Conservation (phyloP, 2,113 vertebrate species). For the Colistium nudipinnis region DNA sequence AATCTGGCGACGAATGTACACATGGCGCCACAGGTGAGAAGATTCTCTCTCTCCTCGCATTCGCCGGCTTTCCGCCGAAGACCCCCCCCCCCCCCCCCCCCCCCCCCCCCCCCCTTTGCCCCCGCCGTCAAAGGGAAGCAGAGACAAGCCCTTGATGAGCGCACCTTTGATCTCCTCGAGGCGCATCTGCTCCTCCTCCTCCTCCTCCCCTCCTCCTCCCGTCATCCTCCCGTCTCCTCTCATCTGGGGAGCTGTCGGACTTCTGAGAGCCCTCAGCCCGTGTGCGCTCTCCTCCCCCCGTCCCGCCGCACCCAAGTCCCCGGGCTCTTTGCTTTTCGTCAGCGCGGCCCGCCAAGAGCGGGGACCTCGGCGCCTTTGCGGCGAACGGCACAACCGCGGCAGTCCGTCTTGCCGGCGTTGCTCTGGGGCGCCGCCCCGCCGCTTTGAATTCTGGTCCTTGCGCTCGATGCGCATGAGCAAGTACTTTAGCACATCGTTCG, state of each 20-base stretch:
- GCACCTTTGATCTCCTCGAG: conserved; percentile 65
- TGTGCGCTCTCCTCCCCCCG: conserved; percentile 33
- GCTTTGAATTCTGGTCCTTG: conserved; percentile 22
- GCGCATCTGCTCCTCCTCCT: conserved; percentile 43
- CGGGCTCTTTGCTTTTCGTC: conserved; percentile 24
- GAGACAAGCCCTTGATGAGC: conserved; percentile 59
- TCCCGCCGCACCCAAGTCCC: conserved; percentile 9
- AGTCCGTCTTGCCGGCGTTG: too few species aligned
- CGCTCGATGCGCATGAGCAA: conserved; percentile 31
- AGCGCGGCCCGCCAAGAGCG: too few species aligned
- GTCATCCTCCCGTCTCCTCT: conserved; percentile 37
- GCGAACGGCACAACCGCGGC: too few species aligned
- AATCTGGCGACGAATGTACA: background rate
- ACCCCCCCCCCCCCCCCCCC: too few species aligned
- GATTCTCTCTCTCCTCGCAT: conserved; percentile 4
- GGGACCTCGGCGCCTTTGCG: too few species aligned
- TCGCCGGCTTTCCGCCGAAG: conserved; percentile 40
- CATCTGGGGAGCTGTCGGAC: conserved; percentile 48
- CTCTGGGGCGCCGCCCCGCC: too few species aligned
- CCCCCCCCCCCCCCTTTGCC: conserved; percentile 2
- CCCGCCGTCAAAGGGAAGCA: conserved; percentile 46
- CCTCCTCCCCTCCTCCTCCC: conserved; percentile 38
- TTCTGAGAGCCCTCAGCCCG: conserved; percentile 32
- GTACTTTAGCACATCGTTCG: conserved; percentile 13
- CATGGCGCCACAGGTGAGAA: conserved; percentile 24